Evolutionary conservation across 2,113 vertebrate species (phyloP).

Genomic region (Pluvianellus socialis): DNA sequence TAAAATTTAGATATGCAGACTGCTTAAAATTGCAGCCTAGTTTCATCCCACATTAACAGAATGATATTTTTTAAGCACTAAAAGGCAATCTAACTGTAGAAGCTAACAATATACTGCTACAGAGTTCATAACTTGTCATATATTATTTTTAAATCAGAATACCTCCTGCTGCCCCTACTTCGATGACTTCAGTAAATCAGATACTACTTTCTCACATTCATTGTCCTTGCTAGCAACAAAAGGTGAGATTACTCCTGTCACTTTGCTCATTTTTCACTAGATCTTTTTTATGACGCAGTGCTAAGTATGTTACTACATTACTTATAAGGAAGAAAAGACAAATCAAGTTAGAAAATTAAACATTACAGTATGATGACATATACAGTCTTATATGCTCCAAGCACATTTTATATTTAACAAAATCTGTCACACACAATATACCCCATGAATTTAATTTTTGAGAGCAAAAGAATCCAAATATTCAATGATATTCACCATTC

Average conservation of each 20-base stretch:
- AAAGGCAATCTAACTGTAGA: background rate
- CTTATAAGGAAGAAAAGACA: background rate
- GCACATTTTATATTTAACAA: background rate
- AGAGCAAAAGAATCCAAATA: background rate
- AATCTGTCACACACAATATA: background rate
- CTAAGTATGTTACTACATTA: background rate
- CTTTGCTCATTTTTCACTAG: background rate
- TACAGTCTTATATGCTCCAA: background rate
- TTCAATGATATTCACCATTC: background rate
- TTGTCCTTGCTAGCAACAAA: background rate
- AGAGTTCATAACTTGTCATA: background rate
- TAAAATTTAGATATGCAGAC: background rate
- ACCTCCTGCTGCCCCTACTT: background rate
- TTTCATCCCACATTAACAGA: background rate
- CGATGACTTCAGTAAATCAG: background rate
- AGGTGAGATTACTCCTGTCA: background rate
- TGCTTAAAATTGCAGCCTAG: background rate
- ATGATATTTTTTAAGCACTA: background rate
- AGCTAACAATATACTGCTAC: background rate
- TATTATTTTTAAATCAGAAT: background rate
- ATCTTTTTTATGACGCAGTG: background rate
- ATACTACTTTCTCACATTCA: background rate
- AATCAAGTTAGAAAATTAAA: background rate
- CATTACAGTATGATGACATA: background rate
- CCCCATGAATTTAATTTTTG: background rate